These are phyloP conservation scores for Luehdorfia chinensis DNA, from an alignment of 1,140 invertebrate genomes.

Conservation along the genomic window DNA sequence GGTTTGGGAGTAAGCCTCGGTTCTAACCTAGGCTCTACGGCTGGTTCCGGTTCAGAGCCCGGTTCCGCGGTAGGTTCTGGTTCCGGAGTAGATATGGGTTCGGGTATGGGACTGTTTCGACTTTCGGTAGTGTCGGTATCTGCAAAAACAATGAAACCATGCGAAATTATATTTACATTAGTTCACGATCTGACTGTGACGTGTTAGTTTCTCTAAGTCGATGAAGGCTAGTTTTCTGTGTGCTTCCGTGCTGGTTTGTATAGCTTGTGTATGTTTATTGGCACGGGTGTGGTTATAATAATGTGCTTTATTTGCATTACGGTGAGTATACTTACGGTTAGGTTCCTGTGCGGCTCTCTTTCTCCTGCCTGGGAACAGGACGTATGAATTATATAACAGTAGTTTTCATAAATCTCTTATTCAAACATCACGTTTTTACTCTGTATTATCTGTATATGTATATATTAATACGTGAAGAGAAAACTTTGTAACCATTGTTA, in stretches of 20 bases:
- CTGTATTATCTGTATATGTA: too few relatives aligned
- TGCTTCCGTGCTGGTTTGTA: slow-evolving; percentile 19
- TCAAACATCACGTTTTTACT: too few relatives aligned
- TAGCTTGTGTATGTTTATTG: slow-evolving; percentile 1
- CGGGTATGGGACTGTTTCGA: slow-evolving; percentile 53
- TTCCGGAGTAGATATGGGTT: slow-evolving; percentile 42
- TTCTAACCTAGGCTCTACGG: slow-evolving; percentile 68
- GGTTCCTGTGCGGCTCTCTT: slow-evolving; percentile 33
- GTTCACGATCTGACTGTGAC: neutral
- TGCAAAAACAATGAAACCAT: slow-evolving; percentile 66
- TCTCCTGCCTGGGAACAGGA: slow-evolving; percentile 36
- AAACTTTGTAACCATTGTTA: too few relatives aligned
- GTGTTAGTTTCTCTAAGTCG: neutral
- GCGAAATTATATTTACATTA: slow-evolving; percentile 25
- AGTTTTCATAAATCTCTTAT: too few relatives aligned
- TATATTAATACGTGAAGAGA: too few relatives aligned
- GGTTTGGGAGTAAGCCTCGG: slow-evolving; percentile 70
- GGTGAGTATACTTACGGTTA: slow-evolving; percentile 29
- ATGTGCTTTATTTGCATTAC: neutral
- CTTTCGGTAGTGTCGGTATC: slow-evolving; percentile 69
- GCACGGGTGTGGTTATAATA: slow-evolving; percentile 9
- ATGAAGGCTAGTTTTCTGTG: neutral
- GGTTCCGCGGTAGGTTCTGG: slow-evolving; percentile 69
- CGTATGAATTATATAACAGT: too few relatives aligned
- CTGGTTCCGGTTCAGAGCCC: slow-evolving; percentile 71